Evolutionary conservation across 2,113 vertebrate species (phyloP), one percentile per base, ranked within the genome.

Genomic region (Tyto alba): DNA sequence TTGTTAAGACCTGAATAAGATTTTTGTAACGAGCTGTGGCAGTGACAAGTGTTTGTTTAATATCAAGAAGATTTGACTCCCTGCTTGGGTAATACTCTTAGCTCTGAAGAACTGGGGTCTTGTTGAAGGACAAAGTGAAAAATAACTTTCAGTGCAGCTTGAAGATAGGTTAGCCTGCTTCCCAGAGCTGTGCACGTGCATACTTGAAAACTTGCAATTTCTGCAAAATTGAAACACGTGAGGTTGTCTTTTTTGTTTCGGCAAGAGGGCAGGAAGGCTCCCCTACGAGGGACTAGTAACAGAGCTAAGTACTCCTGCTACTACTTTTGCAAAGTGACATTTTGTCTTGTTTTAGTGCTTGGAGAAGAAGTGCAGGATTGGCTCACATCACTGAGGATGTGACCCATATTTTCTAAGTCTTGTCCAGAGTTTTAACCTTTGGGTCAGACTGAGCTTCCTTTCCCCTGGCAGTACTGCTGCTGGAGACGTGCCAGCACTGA

Each of bases 261-360:
- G 14, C 2, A 9, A 8, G 66, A 30, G 53, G 62, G 27, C 1
- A 1, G 20, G 69, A 68, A 36, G 56, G 90, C 57, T 89, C 57
- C 34, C 11, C 2, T 6, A 0, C 0, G 1, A 6, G 47, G n/a
- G 23, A 15, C 38, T 9, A 1, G 55, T n/a, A 14, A 6, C 41
- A 20, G 55, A 25, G 43, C 22, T 16, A 4, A 48, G 29, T 27
- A 2, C 41, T 72, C 19, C 60, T 6, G 2, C 11, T 9, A 1
- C 27, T 78, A 2, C 52, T 29, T 21, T 2, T 66, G 56, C 50
- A 22, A 12, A 32, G 36, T 11, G 63, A 20, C 1, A 1, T 38
- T 67, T 50, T 5, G 0, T 12, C 30, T 41, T 53, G 38, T 4
- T 68, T 50, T 36, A 13, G 67, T 32, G 47, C 52, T 2, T 9